Evolutionary conservation across 2,797 vertebrate genomes (phyloP), one percentile per base, ranked within the genome.

Genomic region (Myiothlypis coronata): DNA sequence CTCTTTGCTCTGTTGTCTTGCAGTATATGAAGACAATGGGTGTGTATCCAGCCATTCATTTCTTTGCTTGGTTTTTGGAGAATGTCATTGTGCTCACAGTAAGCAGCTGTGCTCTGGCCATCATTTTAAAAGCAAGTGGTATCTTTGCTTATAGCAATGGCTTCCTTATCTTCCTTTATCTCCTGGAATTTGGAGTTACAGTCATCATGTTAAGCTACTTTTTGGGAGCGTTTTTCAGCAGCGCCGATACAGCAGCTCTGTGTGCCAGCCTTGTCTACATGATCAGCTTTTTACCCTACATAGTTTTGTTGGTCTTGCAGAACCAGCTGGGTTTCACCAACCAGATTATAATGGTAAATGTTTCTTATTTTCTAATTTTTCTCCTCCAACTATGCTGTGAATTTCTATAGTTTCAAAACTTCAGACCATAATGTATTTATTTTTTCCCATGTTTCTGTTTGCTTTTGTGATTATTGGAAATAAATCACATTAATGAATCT

Each of bases 61-160:
- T 98, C 87, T 87, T 97, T 64, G 97, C 97, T 57, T 98, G 98
- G 98, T 96, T 98, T 96, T 83, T 98, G 94, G 98, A 98, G 95
- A 98, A 97, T n/a, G 9, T 81, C 15, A 87, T 92, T 12, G 60
- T 93, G 19, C 23, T 97, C 49, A 61, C 85, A 26, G 14, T 97
- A 44, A 97, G 93, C 92, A 98, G 97, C 60, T 96, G 91, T 4
- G 39, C 82, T 24, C 89, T 98, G 44, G 84, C 95, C n/a, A 12
- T 87, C 39, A 95, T 98, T 69, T 97, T 98, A 79, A 98, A 98
- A 95, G 20, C 70, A 9, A 97, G 97, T 3, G 83, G 96, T 59
- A 97, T 98, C 77, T 98, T 98, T n/a, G 46, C 67, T 5, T 83
- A 97, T 52, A 98, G 97, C 74, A 81, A 98, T 7, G 89, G 95